Evolutionary conservation across 1,140 invertebrate genomes (phyloP).

Genomic region (Belonocnema kinseyi): DNA sequence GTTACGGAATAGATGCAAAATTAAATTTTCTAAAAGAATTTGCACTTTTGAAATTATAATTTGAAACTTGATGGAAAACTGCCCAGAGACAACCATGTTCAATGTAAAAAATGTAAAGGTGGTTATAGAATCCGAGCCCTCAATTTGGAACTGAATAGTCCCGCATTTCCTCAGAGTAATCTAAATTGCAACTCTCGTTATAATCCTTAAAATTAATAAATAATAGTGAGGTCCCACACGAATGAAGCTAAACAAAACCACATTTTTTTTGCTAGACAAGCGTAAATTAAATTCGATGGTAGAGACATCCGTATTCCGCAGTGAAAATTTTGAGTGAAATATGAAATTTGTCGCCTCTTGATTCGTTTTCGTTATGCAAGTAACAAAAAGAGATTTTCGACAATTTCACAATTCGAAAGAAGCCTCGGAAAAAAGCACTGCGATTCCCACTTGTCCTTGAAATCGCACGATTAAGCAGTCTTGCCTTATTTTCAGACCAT

Average conservation of each 20-base stretch:
- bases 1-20: too few relatives aligned
- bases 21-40: too few relatives aligned
- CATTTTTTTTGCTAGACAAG: constrained; percentile 14
- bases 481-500: constrained; percentile 12
- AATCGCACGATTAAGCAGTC: constrained; percentile 21
- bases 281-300: constrained; percentile 1
- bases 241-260: not conserved
- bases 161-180: not conserved
- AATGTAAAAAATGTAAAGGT: too few relatives aligned
- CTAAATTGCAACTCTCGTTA: constrained; percentile 6
- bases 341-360: constrained; percentile 3
- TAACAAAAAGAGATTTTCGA: constrained; percentile 7
- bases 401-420: not conserved
- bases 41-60: too few relatives aligned
- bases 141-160: not conserved
- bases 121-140: too few relatives aligned
- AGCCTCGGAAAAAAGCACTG: constrained; percentile 18
- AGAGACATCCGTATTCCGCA: not conserved
- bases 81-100: too few relatives aligned
- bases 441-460: constrained; percentile 1
- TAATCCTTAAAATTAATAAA: not conserved
- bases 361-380: not conserved
- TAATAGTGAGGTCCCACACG: constrained; percentile 14
- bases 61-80: too few relatives aligned
- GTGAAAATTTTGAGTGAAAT: not conserved